phyloP scores from a whole-genome alignment of 2,797 vertebrate genomes.

The Sebastes hubbsi region DNA sequence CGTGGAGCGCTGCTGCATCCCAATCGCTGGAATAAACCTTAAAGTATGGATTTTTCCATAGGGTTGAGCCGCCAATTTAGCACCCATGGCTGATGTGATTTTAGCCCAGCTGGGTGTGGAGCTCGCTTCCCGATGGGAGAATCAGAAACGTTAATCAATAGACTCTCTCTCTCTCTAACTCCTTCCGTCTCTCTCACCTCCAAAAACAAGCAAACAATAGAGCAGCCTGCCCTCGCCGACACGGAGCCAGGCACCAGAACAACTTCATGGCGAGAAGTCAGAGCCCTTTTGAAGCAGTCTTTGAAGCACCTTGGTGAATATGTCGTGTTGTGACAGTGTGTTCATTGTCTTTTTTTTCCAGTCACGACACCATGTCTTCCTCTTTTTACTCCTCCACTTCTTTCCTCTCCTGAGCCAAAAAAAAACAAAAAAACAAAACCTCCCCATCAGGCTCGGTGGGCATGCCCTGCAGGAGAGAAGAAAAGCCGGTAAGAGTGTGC shows the following conservation, averaged over 20 bases:
- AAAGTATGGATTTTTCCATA: constrained; percentile 66
- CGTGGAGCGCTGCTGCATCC: constrained; percentile 28
- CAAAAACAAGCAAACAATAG: constrained; percentile 25
- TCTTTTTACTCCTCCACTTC: neutral
- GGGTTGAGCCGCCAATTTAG: constrained; percentile 53
- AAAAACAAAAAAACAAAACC: constrained; percentile 10
- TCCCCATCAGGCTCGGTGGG: neutral
- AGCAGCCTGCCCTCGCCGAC: neutral
- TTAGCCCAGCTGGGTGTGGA: constrained; percentile 48
- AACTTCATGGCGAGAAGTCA: constrained; percentile 6
- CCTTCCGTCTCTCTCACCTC: constrained; percentile 2
- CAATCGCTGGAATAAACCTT: constrained; percentile 42
- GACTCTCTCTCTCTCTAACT: neutral
- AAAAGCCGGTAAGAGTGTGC: constrained; percentile 31
- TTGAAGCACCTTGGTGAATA: constrained; percentile 21
- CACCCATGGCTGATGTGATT: constrained; percentile 62
- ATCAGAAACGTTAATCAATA: constrained; percentile 72
- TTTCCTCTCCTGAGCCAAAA: constrained; percentile 20
- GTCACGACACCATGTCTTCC: neutral
- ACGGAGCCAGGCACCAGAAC: neutral
- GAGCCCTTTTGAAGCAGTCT: neutral
- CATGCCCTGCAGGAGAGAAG: constrained; percentile 30
- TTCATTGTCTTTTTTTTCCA: constrained; percentile 14
- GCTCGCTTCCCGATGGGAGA: constrained; percentile 52
- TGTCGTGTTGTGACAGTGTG: constrained; percentile 1